These are phyloP conservation scores for Catharus fuscescens DNA, from an alignment of 2,113 vertebrate species.

Conservation along the genomic window DNA sequence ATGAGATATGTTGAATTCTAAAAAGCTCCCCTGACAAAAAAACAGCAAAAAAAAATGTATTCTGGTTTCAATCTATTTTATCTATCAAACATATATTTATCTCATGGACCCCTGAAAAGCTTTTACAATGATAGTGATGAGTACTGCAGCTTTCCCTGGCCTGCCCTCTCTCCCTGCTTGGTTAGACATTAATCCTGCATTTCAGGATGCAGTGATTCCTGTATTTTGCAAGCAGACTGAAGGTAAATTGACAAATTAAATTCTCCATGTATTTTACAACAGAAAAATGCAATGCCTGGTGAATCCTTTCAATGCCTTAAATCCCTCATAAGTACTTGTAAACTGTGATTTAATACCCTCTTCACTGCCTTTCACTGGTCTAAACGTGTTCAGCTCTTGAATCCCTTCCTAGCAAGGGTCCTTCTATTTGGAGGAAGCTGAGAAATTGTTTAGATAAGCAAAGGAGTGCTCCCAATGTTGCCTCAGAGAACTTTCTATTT, in stretches of 20 bases:
- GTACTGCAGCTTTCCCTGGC: not conserved
- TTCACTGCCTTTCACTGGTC: not conserved
- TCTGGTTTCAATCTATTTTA: not conserved
- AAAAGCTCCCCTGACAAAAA: not conserved
- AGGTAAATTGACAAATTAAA: not conserved
- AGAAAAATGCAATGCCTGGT: not conserved
- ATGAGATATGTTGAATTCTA: not conserved
- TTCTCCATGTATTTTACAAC: not conserved
- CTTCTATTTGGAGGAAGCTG: not conserved
- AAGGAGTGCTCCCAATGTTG: not conserved
- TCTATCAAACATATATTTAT: not conserved
- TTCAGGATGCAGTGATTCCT: not conserved
- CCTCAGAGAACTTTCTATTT: not conserved
- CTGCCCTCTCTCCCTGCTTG: not conserved
- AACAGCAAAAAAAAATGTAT: not conserved
- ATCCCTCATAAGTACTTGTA: not conserved
- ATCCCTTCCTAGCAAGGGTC: not conserved
- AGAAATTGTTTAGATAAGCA: not conserved
- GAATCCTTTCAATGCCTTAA: not conserved
- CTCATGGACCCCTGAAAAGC: not conserved
- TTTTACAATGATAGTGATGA: not conserved
- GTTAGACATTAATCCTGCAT: not conserved
- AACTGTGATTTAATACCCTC: slow-evolving; percentile 11
- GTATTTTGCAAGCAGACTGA: not conserved
- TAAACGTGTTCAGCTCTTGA: not conserved